phyloP scores from a whole-genome alignment of 2,888 invertebrate genomes.

The Acanthococcus lagerstroemiae region DNA sequence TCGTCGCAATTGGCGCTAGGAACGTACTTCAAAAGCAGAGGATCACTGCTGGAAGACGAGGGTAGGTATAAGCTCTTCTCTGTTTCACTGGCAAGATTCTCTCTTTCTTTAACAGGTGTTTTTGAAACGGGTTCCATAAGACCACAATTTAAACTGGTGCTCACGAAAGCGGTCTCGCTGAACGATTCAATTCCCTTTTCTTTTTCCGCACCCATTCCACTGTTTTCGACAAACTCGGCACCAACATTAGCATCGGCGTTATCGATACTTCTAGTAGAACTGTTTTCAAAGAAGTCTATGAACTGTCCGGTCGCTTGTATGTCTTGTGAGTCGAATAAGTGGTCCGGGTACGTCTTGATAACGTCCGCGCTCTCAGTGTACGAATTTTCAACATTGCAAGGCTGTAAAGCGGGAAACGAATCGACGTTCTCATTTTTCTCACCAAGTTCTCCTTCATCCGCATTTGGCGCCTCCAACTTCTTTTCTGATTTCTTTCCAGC shows the following conservation, averaged over 20 bases:
- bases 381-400: neutral
- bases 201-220: no score
- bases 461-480: neutral
- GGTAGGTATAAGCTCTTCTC: neutral
- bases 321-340: slow-evolving; percentile 3
- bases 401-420: no score
- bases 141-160: neutral
- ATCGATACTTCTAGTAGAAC: neutral
- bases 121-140: neutral
- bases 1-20: no score
- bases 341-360: slow-evolving; percentile 11
- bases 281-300: slow-evolving; percentile 20
- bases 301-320: slow-evolving; percentile 9
- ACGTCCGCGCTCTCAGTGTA: neutral
- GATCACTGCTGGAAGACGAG: neutral
- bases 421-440: no score
- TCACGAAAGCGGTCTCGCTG: neutral
- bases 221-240: neutral
- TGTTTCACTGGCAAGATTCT: neutral
- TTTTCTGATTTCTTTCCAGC: neutral
- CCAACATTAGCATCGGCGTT: neutral
- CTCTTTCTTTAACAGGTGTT: neutral
- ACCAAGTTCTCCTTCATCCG: neutral
- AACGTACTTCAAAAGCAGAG: no score
- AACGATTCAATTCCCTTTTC: neutral